phyloP scores from a whole-genome alignment of 2,797 vertebrate species.

The Hemibagrus guttatus region DNA sequence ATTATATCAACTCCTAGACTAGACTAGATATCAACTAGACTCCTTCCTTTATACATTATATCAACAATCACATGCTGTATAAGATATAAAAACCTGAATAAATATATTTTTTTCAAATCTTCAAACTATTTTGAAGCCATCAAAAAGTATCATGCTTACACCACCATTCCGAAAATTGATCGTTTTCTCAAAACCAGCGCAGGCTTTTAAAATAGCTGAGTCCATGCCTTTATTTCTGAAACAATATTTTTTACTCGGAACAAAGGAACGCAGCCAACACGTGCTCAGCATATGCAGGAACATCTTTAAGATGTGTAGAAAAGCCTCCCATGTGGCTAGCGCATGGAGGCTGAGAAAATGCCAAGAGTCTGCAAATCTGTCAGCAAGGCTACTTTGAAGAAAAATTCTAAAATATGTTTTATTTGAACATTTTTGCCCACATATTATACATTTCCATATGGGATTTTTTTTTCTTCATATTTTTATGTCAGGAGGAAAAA shows the following conservation, averaged over 20 bases:
- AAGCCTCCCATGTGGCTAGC: conserved; percentile 23
- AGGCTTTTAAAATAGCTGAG: not conserved
- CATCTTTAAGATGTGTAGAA: conserved; percentile 6
- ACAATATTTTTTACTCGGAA: not conserved
- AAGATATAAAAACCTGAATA: not conserved
- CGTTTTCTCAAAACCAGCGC: not conserved
- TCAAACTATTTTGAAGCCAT: not conserved
- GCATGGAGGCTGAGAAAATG: conserved; percentile 17
- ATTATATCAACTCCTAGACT: not conserved
- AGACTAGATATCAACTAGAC: no score
- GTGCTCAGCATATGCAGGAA: conserved; percentile 13
- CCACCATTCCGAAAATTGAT: not conserved
- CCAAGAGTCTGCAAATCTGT: conserved; percentile 26
- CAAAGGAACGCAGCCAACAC: conserved; percentile 12
- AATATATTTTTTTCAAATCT: not conserved
- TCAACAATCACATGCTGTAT: not conserved
- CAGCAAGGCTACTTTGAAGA: conserved; percentile 16
- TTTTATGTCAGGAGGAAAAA: not conserved
- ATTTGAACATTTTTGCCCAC: not conserved
- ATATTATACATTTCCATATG: not conserved
- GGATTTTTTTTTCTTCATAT: not conserved
- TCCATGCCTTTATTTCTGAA: not conserved
- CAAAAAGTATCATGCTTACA: not conserved
- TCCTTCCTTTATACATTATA: not conserved
- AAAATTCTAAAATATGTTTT: not conserved